Evolutionary conservation across 2,797 vertebrate species (phyloP), one percentile per base, ranked within the genome.

Genomic region (Scleropages formosus): DNA sequence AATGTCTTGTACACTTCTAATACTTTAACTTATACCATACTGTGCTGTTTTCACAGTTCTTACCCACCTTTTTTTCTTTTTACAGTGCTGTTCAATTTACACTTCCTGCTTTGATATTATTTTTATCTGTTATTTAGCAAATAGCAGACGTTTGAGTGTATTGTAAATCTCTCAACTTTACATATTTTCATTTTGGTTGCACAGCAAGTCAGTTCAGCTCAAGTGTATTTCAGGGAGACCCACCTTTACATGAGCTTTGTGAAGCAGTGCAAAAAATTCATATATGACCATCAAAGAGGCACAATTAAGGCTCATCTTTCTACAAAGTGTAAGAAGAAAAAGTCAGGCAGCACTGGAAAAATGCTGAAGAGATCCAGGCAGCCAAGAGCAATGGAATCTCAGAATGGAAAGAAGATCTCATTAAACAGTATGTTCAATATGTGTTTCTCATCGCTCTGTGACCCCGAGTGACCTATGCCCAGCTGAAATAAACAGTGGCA

Each of bases 251-350:
- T 53, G 47, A 46, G 24, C 47, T 53, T 26, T 53, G 31, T 22
- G 1, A 49, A 8, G 31, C 56, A 13, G 20, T 13, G 24, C 62
- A 27, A 27, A 64, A 26, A 64, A 24, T 27, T 26, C 15, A 26
- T 26, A 62, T 26, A 27, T 24, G 8, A 12, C 56, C 53, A 2
- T 46, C 56, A 60, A 49, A 63, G 59, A 73, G 22, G 1, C 72
- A 24, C 8, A 26, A 60, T 73, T 62, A 65, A 74, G 74, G 0
- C 62, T 65, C 51, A 16, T 64, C 61, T n/a, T 4, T 49, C 61
- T 53, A 65, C 51, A 65, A 64, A 65, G 22, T 4, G 46, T 56
- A 53, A 22, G 73, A 53, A 64, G 27, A 65, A 74, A 65, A 74
- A 31, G 18, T 18, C 16, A 22, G 8, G 16, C 15, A 49, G 22